Percentiles rank a stretch among this genome's conserved stretches.
Conservation (phyloP, 2,113 vertebrate genomes). For the human (Homo sapiens) region DNA sequence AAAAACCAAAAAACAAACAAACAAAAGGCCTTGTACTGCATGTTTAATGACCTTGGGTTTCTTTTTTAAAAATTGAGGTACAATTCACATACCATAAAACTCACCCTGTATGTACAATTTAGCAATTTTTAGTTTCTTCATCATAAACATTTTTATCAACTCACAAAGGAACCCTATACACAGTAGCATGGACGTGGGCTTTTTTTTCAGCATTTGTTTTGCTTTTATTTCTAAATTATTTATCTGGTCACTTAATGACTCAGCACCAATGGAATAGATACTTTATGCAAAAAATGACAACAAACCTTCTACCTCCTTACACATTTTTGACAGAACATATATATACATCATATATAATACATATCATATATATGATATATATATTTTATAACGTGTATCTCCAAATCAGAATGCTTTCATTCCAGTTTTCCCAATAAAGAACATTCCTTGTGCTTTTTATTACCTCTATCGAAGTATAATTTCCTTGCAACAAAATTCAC, state of each 20-base stretch:
- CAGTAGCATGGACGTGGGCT: not conserved
- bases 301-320: not conserved
- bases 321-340: constrained; percentile 10
- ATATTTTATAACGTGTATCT: not conserved
- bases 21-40: not conserved
- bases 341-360: not conserved
- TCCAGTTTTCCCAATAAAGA: constrained; percentile 11
- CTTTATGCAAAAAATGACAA: not conserved
- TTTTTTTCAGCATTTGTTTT: not conserved
- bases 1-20: not conserved
- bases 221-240: constrained; percentile 46
- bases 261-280: not conserved
- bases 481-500: not conserved
- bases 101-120: not conserved
- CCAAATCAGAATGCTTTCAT: not conserved
- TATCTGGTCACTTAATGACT: not conserved
- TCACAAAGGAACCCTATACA: not conserved
- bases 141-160: not conserved
- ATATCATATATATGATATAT: not conserved
- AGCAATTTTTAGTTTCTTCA: not conserved
- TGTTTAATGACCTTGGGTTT: not conserved
- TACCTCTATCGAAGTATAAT: not conserved
- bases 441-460: not conserved
- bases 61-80: not conserved
- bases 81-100: not conserved